Percentiles rank a stretch among this genome's conserved stretches.
Conservation (phyloP, 2,113 vertebrate species). For the Sceloporus tristichus region DNA sequence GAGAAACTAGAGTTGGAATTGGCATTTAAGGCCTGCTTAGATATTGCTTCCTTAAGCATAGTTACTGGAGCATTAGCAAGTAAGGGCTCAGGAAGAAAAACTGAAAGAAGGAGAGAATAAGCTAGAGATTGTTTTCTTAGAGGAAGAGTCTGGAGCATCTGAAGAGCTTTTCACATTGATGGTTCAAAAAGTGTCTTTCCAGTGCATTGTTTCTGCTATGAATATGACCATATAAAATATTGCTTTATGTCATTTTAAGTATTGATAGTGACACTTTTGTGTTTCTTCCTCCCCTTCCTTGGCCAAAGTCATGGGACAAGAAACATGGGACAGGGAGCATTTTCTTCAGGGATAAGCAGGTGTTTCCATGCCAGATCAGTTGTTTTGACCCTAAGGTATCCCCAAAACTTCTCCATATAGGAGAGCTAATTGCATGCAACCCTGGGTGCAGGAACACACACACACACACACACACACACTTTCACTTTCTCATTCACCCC, state of each 20-base stretch:
- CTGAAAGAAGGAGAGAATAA: conserved; percentile 24
- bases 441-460: not conserved
- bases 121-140: not conserved
- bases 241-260: conserved; percentile 26
- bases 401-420: not conserved
- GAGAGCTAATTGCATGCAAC: not conserved
- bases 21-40: conserved; percentile 9
- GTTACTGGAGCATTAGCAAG: conserved; percentile 32
- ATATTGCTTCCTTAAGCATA: not conserved
- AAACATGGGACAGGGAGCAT: no score
- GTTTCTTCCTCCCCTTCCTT: not conserved
- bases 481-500: not conserved
- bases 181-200: not conserved
- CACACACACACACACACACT: not conserved
- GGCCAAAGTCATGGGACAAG: not conserved
- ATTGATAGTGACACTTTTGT: conserved; percentile 35
- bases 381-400: not conserved
- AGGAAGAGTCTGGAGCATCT: conserved; percentile 23
- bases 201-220: not conserved
- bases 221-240: not conserved
- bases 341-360: not conserved
- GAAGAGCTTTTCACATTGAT: conserved; percentile 36
- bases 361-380: not conserved
- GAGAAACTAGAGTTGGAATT: conserved; percentile 29
- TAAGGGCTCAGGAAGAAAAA: conserved; percentile 10